Conservation (phyloP, 2,888 invertebrate species). For the Agonum fuliginosum region DNA sequence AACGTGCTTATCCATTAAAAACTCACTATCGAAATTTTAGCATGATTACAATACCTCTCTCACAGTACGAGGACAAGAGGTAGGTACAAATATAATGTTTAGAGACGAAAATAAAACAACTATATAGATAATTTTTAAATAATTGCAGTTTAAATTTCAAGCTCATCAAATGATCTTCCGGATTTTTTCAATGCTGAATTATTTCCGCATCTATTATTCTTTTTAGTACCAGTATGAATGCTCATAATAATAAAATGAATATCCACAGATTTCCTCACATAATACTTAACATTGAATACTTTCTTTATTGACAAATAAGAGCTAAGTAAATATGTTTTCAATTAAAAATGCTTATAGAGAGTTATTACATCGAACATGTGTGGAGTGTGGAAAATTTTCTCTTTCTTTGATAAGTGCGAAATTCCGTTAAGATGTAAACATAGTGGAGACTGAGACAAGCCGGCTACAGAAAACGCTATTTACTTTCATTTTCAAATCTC, state of each 20-base stretch:
- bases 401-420: slow-evolving; percentile 30
- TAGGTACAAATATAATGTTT: too few species aligned
- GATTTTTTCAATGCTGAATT: too few species aligned
- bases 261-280: not conserved
- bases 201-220: too few species aligned
- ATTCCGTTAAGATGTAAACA: slow-evolving; percentile 22
- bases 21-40: too few species aligned
- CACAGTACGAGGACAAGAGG: too few species aligned
- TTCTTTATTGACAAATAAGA: slow-evolving; percentile 11
- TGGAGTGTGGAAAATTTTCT: slow-evolving; percentile 22
- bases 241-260: not conserved
- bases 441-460: not conserved
- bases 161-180: too few species aligned
- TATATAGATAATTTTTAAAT: too few species aligned
- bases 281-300: slow-evolving; percentile 26
- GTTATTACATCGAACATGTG: slow-evolving; percentile 18
- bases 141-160: too few species aligned
- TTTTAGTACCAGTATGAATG: too few species aligned
- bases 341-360: slow-evolving; percentile 1
- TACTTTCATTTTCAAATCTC: slow-evolving; percentile 29
- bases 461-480: not conserved
- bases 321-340: slow-evolving; percentile 8
- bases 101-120: too few species aligned
- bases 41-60: too few species aligned
- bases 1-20: too few species aligned